These are phyloP conservation scores for Deilephila elpenor DNA, from an alignment of 2,888 invertebrate species.

Conservation along the genomic window DNA sequence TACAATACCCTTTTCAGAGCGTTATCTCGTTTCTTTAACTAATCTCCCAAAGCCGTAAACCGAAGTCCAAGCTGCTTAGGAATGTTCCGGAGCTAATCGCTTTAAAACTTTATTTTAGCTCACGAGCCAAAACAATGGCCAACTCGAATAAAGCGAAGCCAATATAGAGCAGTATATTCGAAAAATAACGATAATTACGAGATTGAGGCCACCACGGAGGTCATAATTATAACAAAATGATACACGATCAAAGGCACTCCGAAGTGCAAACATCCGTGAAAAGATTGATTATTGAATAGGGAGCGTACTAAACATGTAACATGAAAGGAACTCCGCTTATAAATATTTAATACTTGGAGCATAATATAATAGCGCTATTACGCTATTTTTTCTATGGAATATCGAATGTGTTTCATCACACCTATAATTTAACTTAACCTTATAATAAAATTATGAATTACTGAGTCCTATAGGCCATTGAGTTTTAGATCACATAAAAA, in stretches of 20 bases:
- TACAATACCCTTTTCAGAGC: not conserved
- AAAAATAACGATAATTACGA: not conserved
- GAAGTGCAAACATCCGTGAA: constrained; percentile 1
- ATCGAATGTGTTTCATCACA: not conserved
- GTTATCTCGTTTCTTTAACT: not conserved
- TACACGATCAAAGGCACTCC: constrained; percentile 9
- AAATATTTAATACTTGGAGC: not conserved
- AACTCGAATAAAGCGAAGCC: not conserved
- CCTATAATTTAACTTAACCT: not conserved
- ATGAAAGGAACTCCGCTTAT: constrained; percentile 6
- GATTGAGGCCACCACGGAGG: not conserved
- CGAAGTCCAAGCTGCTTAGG: not conserved
- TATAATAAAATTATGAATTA: too few species aligned
- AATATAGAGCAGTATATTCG: not conserved
- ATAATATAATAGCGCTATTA: not conserved
- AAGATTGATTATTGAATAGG: constrained; percentile 3
- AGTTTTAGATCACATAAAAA: too few species aligned
- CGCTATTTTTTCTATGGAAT: not conserved
- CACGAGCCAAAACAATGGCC: not conserved
- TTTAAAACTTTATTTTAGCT: not conserved
- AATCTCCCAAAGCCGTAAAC: not conserved
- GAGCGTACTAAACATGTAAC: constrained; percentile 7
- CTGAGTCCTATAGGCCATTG: too few species aligned
- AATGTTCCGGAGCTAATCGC: not conserved
- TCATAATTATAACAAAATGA: constrained; percentile 10